Evolutionary conservation across 2,888 invertebrate genomes (phyloP), one percentile per base, ranked within the genome.

Genomic region (Andrena chrysosceles): DNA sequence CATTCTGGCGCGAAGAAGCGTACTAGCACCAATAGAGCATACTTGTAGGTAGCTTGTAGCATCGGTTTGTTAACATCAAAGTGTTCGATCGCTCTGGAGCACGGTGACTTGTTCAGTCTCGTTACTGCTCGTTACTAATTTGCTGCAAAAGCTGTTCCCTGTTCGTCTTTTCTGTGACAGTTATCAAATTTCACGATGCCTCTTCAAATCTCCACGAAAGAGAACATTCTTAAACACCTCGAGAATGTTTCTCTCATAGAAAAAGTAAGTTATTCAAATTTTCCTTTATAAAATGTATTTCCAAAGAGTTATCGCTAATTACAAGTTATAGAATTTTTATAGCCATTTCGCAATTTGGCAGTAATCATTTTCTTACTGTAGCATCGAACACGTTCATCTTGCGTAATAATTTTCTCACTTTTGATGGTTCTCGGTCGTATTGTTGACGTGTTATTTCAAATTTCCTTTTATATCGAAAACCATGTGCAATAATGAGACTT

Each of bases 181-280:
- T 42, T 13, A 1, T 23, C 13, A 0, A 54, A 31, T 35, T 23
- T 60, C 59, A 90, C 33, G 49, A 92, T 92, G 88, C 87, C 88
- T 89, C 90, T 94, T 20, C 91, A 91, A 77, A 77, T 89, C 16
- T 92, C 92, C 0, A 93, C 91, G 20, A 94, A 94, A 76, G 93
- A 93, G 70, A 94, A 94, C 78, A 89, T 94, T 29, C 88, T 87
- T 10, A 90, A 89, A 56, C 86, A 89, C 16, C 74, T 93, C 1
- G 93, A 93, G 59, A 87, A 89, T 2, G 83, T 93, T 26, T 89
- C 86, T 2, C 85, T 93, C 8, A 90, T 90, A 42, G 91, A 90
- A 48, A 92, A 90, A 10, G 94, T 93, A 56, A 92, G 92, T 70
- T 23, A 13, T 4, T 26, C 52, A 29, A 10, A 26, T 0, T 20